Evolutionary conservation across 2,888 invertebrate species (phyloP).

Genomic region (Phaedon cochleariae): DNA sequence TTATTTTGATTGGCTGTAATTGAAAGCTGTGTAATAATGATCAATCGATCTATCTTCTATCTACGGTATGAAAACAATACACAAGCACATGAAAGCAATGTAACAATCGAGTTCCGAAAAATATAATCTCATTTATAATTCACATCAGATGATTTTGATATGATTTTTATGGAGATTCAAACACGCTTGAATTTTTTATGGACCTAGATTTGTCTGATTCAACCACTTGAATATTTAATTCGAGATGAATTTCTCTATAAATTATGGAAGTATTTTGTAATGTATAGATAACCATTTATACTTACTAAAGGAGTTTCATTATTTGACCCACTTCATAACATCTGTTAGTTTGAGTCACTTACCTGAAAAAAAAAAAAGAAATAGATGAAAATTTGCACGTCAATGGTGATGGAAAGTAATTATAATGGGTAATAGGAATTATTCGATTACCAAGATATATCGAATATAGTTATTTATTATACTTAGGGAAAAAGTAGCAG

Average conservation of each 20-base stretch:
- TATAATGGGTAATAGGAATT: too few relatives aligned
- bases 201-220: neutral
- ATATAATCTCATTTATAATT: too few relatives aligned
- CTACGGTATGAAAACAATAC: too few relatives aligned
- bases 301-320: neutral
- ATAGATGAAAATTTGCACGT: neutral
- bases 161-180: neutral
- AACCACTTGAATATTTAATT: neutral
- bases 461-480: too few relatives aligned
- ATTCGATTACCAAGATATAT: too few relatives aligned
- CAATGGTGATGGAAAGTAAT: too few relatives aligned
- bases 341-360: neutral
- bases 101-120: too few relatives aligned
- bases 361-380: neutral
- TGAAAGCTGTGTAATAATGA: too few relatives aligned
- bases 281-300: neutral
- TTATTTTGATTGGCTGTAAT: too few relatives aligned
- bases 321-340: neutral
- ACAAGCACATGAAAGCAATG: too few relatives aligned
- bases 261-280: neutral
- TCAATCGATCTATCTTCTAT: too few relatives aligned
- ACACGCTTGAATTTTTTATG: neutral
- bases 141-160: neutral
- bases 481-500: too few relatives aligned
- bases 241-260: neutral